Conservation (phyloP, 2,888 invertebrate species). For the Acronicta leporina region DNA sequence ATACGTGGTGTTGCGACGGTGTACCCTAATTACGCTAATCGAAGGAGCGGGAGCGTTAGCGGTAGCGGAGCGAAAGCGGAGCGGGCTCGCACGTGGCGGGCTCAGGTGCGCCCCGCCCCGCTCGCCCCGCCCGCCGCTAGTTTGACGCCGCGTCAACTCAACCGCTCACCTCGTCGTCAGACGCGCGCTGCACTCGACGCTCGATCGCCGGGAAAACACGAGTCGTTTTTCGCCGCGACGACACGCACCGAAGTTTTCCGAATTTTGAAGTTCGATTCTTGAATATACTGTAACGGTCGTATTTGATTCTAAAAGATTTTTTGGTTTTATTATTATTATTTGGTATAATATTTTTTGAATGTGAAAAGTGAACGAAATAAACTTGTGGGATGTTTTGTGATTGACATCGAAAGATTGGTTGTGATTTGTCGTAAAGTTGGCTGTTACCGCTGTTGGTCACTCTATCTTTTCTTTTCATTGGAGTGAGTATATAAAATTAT, state of each 20-base stretch:
- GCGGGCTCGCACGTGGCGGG: conserved; percentile 76
- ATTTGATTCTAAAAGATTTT: conserved; percentile 59
- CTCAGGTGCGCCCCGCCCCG: conserved; percentile 87
- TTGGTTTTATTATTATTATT: conserved; percentile 53
- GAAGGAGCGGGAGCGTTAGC: conserved; percentile 61
- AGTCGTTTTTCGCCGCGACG: conserved; percentile 85
- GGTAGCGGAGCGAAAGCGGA: conserved; percentile 66
- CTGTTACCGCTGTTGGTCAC: conserved; percentile 66
- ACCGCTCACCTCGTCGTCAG: conserved; percentile 81
- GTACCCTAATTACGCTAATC: conserved; percentile 75
- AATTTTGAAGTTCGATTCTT: conserved; percentile 70
- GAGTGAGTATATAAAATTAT: conserved; percentile 76
- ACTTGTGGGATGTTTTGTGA: conserved; percentile 85
- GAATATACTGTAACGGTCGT: conserved; percentile 57
- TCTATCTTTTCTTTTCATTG: conserved; percentile 62
- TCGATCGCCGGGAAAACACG: conserved; percentile 87
- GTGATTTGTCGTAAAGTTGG: conserved; percentile 68
- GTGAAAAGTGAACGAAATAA: conserved; percentile 59
- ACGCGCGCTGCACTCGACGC: conserved; percentile 87
- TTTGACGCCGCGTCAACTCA: conserved; percentile 75
- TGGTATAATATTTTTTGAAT: conserved; percentile 49
- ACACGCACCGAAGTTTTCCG: conserved; percentile 78
- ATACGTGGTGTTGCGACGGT: conserved; percentile 71
- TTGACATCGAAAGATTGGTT: conserved; percentile 64
- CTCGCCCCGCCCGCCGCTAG: conserved; percentile 72